Evolutionary conservation across 1,140 invertebrate species (phyloP), one percentile per base, ranked within the genome.

Genomic region (Mesaphorura yosii): DNA sequence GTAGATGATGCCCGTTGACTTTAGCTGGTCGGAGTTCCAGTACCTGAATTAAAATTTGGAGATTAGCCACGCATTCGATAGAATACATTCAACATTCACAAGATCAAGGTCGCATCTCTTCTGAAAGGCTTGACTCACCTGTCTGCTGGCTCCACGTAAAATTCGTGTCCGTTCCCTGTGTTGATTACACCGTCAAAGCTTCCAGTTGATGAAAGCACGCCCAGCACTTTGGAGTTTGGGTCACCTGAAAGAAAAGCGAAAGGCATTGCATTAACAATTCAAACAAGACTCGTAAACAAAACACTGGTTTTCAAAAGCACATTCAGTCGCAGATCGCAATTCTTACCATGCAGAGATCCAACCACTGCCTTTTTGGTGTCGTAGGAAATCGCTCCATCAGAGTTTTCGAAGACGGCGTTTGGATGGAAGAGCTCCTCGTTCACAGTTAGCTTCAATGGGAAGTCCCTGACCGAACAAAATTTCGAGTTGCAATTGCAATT

Each of bases 111-210:
- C 80, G 75, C n/a, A 78, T 69, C 15, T n/a, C n/a, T n/a, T n/a
- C 27, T 37, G 47, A 74, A 61, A 66, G 79, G 74, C 57, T 81
- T 73, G 59, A 75, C 73, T 64, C 89, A 91, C 63, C 84, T 76
- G 51, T 76, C 76, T 25, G 86, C 73, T 17, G 88, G 88, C 69
- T 94, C 89, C 46, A 95, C 78, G 68, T 89, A 89, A 70, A 66
- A 76, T 5, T 83, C 85, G 52, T 88, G 82, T 58, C 87, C 82
- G 39, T 75, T 68, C 17, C 72, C 69, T 1, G 87, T 87, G 56
- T 77, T 76, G 53, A 94, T 82, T 22, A 82, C 84, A 17, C 88
- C 90, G 67, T 94, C 89, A 66, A 95, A 88, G 22, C 90, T 72
- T 51, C 90, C 90, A 46, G 89, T 82, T 41, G 76, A 73, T 49